A percentile compares a stretch with the other conserved stretches of the same genome.
Conservation (phyloP, 1,140 invertebrate genomes). For the Reticulitermes speratus region DNA sequence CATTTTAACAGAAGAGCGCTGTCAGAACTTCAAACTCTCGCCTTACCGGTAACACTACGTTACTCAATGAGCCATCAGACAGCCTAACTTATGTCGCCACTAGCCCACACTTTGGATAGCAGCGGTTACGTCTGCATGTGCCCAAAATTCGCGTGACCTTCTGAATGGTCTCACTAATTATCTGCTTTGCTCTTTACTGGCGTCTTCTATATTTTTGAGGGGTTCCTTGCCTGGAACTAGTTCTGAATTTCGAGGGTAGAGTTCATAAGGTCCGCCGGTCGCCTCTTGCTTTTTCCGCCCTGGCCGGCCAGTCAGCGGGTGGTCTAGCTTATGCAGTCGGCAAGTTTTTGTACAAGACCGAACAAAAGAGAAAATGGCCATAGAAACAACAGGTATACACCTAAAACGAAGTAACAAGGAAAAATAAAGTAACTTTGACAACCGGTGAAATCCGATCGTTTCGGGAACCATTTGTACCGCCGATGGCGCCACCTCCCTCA, state of each 20-base stretch:
- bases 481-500: background rate
- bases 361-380: constrained; percentile 1
- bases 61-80: no score
- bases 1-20: no score
- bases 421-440: background rate
- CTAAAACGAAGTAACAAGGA: background rate
- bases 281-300: background rate
- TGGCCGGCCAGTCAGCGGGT: background rate
- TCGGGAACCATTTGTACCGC: background rate
- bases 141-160: background rate
- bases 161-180: background rate
- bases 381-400: constrained; percentile 4
- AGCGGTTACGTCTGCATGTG: background rate
- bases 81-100: no score
- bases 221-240: background rate
- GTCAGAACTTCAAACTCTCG: no score
- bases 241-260: background rate
- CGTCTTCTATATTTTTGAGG: background rate
- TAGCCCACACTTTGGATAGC: no score
- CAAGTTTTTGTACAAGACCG: background rate
- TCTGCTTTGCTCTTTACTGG: background rate
- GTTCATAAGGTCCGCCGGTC: constrained; percentile 3
- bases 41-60: no score
- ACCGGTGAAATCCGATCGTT: background rate
- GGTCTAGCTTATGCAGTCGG: background rate